A percentile compares a stretch with the other conserved stretches of the same genome.
These are phyloP conservation scores for Bombus confusus DNA, from an alignment of 1,140 invertebrate genomes.

Conservation along the genomic window DNA sequence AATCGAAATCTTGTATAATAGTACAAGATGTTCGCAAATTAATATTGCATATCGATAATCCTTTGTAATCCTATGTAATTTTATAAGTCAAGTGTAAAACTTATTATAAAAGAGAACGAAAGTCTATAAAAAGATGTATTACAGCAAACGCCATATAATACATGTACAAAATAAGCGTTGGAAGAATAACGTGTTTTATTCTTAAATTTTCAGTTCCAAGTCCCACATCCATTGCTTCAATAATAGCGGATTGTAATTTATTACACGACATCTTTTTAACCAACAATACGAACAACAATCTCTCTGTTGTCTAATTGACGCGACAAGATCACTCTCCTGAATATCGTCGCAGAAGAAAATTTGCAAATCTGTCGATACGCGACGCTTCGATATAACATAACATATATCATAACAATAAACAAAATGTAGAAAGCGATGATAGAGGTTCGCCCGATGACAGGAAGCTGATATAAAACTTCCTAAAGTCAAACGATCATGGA, in stretches of 20 bases:
- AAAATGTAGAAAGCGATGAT: slow-evolving; percentile 16
- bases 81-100: neutral
- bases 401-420: slow-evolving; percentile 20
- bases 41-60: neutral
- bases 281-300: too few species aligned
- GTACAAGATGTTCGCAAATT: neutral
- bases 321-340: neutral
- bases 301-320: neutral
- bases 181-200: neutral
- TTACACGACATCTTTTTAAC: neutral
- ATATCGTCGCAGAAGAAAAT: neutral
- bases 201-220: neutral
- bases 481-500: slow-evolving; percentile 14
- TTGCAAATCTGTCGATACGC: slow-evolving; percentile 4
- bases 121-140: neutral
- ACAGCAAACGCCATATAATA: neutral
- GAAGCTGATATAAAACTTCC: slow-evolving; percentile 12
- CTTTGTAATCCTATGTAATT: neutral
- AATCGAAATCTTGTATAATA: neutral
- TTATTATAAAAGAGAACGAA: neutral
- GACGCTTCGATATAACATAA: neutral
- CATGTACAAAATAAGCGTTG: neutral
- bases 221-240: neutral
- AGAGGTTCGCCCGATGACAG: slow-evolving; percentile 27
- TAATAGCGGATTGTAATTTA: neutral